These are phyloP conservation scores for Zaprionus inermis DNA, from an alignment of 1,140 invertebrate species.

Conservation along the genomic window DNA sequence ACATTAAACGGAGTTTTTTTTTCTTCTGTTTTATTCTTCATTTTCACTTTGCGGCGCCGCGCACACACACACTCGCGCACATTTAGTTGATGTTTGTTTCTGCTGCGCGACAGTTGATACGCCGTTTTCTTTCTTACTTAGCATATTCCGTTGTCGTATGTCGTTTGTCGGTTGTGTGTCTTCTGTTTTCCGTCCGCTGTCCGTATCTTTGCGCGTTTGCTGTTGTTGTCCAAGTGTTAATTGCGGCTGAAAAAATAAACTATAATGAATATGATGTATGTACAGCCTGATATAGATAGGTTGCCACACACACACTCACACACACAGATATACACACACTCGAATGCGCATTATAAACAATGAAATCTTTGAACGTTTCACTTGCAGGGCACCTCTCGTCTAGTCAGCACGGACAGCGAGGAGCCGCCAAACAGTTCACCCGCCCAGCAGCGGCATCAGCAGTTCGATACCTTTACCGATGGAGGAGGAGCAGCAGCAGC, in stretches of 20 bases:
- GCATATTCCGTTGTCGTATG: not conserved
- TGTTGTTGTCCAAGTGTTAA: conserved; percentile 27
- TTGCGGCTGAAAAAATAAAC: conserved; percentile 42
- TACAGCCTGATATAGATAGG: not conserved
- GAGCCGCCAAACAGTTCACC: conserved; percentile 82
- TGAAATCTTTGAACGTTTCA: conserved; percentile 23
- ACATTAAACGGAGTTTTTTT: conserved; percentile 58
- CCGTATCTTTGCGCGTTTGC: conserved; percentile 14
- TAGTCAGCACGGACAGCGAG: conserved; percentile 87
- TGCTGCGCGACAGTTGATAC: conserved; percentile 34
- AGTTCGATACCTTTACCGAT: conserved; percentile 2
- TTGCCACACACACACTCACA: not conserved
- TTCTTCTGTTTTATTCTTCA: conserved; percentile 30
- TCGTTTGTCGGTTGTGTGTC: not conserved
- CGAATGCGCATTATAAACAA: conserved; percentile 18
- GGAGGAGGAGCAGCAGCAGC: conserved; percentile 23
- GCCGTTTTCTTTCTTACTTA: conserved; percentile 14
- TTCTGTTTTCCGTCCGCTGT: not conserved
- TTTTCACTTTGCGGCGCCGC: conserved; percentile 45
- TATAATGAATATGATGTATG: not conserved
- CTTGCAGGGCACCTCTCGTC: conserved; percentile 86
- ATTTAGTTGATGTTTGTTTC: conserved; percentile 48
- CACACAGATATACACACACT: not conserved
- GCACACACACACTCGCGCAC: not conserved
- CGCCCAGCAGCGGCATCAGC: conserved; percentile 50